Percentiles rank a stretch among this genome's conserved stretches.
These are phyloP conservation scores for Eidolon dupreanum DNA, from an alignment of 2,797 vertebrate genomes.

Conservation along the genomic window DNA sequence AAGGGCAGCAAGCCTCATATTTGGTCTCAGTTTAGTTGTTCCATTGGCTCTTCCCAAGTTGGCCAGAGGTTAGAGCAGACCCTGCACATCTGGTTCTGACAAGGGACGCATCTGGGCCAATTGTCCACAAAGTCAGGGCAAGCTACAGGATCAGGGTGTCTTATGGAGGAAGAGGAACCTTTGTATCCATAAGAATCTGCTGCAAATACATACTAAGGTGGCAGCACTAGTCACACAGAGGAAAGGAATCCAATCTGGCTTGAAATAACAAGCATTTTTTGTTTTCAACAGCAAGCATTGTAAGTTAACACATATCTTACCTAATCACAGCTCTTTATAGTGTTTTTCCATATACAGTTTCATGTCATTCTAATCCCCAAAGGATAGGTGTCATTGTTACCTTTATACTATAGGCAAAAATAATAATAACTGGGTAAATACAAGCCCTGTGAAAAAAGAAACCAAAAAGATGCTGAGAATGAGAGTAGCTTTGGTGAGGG, in stretches of 20 bases:
- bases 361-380: neutral
- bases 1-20: slow-evolving; percentile 76
- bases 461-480: neutral
- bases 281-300: slow-evolving; percentile 64
- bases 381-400: neutral
- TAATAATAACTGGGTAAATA: neutral
- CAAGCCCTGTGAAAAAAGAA: neutral
- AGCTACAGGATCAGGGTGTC: slow-evolving; percentile 78
- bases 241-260: slow-evolving; percentile 70
- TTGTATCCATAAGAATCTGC: slow-evolving; percentile 66
- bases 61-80: slow-evolving; percentile 78
- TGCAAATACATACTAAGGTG: slow-evolving; percentile 64
- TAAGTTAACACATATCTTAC: neutral
- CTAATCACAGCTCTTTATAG: neutral
- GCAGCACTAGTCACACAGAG: slow-evolving; percentile 57
- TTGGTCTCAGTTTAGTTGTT: slow-evolving; percentile 80
- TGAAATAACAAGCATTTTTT: slow-evolving; percentile 70
- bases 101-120: slow-evolving; percentile 80
- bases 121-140: slow-evolving; percentile 72
- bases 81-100: slow-evolving; percentile 80
- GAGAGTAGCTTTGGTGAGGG: neutral
- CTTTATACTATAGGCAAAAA: neutral
- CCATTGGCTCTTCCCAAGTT: slow-evolving; percentile 81
- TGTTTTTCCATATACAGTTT: neutral
- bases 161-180: slow-evolving; percentile 75